Evolutionary conservation across 2,888 invertebrate genomes (phyloP).

Genomic region (Heliconius sara): DNA sequence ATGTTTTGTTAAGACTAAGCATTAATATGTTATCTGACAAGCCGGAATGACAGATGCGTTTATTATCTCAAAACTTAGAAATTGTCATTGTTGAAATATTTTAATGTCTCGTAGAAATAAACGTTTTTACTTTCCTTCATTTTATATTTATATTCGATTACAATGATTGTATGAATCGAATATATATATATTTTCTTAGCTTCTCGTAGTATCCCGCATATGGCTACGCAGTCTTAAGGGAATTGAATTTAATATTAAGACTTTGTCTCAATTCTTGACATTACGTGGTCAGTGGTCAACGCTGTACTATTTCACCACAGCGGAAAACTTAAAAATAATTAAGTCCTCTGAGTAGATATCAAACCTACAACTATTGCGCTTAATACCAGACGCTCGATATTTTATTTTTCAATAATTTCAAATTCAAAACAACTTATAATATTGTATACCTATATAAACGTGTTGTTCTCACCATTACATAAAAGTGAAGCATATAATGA

Average conservation of each 20-base stretch:
- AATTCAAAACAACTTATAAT: constrained; percentile 2
- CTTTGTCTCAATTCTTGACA: no score
- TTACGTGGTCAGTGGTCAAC: no score
- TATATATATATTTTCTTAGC: no score
- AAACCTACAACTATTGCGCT: no score
- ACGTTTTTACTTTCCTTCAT: constrained; percentile 14
- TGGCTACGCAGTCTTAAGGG: no score
- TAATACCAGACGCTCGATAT: background rate
- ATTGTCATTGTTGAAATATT: constrained; percentile 55
- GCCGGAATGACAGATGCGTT: constrained; percentile 31
- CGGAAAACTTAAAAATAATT: no score
- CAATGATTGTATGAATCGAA: no score
- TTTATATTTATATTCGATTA: background rate
- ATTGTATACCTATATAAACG: constrained; percentile 44
- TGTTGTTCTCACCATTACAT: constrained; percentile 63
- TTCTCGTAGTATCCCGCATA: no score
- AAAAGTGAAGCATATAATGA: constrained; percentile 61
- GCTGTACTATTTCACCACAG: no score
- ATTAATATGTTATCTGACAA: background rate
- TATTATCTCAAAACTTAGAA: constrained; percentile 60
- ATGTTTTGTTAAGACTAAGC: background rate
- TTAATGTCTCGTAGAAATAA: constrained; percentile 26
- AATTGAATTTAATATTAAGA: no score
- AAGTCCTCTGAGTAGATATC: no score
- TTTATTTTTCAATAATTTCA: background rate